phyloP scores from a whole-genome alignment of 2,113 vertebrate genomes.

The Clarias gariepinus region DNA sequence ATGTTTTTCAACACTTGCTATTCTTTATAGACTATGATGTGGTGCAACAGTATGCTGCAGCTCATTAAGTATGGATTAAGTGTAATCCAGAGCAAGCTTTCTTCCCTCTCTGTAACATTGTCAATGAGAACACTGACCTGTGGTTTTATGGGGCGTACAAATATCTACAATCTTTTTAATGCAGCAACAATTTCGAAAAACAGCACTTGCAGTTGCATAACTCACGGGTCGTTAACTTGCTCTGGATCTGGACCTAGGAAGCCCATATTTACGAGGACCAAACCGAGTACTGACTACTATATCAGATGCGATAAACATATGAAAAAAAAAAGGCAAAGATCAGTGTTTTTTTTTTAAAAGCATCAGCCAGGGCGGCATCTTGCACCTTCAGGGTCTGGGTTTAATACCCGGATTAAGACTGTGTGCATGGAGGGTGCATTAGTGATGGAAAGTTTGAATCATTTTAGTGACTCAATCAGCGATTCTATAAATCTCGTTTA shows the following conservation, averaged over 20 bases:
- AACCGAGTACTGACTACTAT: background rate
- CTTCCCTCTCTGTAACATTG: constrained; percentile 9
- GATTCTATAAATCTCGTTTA: no score
- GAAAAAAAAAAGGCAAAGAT: background rate
- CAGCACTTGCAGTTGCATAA: background rate
- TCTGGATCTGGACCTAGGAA: background rate
- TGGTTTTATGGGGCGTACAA: background rate
- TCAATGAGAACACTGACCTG: background rate
- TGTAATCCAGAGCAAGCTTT: background rate
- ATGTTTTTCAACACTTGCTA: background rate
- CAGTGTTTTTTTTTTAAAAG: background rate
- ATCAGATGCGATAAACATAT: background rate
- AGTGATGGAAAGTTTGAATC: no score
- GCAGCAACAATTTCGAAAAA: background rate
- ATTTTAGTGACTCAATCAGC: no score
- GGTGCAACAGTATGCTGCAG: constrained; percentile 1
- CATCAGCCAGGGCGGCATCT: no score
- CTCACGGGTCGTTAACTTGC: background rate
- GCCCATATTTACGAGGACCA: background rate
- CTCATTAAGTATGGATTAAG: constrained; percentile 27
- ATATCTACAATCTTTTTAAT: background rate
- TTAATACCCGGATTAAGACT: no score
- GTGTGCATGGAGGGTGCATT: no score
- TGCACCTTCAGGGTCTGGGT: no score
- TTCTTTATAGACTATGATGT: constrained; percentile 7